phyloP scores from a whole-genome alignment of 1,140 invertebrate species.

The Campoletis sonorensis region DNA sequence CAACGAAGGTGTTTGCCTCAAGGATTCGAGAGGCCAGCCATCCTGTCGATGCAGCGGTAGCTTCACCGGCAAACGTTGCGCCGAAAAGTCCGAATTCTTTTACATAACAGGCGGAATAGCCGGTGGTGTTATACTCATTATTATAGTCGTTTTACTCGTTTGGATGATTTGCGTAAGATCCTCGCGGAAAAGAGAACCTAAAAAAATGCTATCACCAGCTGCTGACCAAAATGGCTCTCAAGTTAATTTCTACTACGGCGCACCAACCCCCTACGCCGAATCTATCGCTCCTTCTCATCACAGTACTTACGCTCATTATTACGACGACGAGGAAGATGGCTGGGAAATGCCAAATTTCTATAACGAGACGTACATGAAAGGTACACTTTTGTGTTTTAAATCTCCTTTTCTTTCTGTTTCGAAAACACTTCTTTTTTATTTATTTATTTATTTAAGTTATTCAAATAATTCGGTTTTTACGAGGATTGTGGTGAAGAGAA shows the following conservation, averaged over 20 bases:
- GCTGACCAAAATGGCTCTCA: slow-evolving; percentile 93
- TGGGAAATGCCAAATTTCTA: slow-evolving; percentile 99
- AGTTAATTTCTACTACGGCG: slow-evolving; percentile 97
- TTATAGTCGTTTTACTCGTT: slow-evolving; percentile 93
- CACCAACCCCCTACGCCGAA: slow-evolving; percentile 93
- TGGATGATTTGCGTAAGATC: slow-evolving; percentile 98
- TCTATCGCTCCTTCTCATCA: slow-evolving; percentile 96
- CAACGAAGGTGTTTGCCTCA: slow-evolving; percentile 94
- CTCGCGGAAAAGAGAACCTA: slow-evolving; percentile 89
- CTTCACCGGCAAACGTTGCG: slow-evolving; percentile 93
- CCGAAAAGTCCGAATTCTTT: slow-evolving; percentile 94
- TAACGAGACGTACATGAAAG: slow-evolving; percentile 97
- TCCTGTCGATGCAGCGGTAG: slow-evolving; percentile 93
- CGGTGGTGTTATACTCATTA: slow-evolving; percentile 92
- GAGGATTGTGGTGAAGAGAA: too few relatives aligned
- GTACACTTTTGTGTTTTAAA: slow-evolving; percentile 72
- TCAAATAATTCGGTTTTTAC: too few relatives aligned
- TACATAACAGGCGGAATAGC: slow-evolving; percentile 96
- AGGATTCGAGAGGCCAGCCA: slow-evolving; percentile 88
- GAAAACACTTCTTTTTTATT: neutral
- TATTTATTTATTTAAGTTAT: too few relatives aligned
- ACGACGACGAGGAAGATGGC: slow-evolving; percentile 94
- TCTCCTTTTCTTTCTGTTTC: neutral
- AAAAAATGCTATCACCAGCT: slow-evolving; percentile 90
- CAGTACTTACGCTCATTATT: slow-evolving; percentile 96